Percentiles rank a stretch among this genome's conserved stretches.
Evolutionary conservation across 2,888 invertebrate genomes (phyloP).

Genomic region (Ormyrus thymus): DNA sequence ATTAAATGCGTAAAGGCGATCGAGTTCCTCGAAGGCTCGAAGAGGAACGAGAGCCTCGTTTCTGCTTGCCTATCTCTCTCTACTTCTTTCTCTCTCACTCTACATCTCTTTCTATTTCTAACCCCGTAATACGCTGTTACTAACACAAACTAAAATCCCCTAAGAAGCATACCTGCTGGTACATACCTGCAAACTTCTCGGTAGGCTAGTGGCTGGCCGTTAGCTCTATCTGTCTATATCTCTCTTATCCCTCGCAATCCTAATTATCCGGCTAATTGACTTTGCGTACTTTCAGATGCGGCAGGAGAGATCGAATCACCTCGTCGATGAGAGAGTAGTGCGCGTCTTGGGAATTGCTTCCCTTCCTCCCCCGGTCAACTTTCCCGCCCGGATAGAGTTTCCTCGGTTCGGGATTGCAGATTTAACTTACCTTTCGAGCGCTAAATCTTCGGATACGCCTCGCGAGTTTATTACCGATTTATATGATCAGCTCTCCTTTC

Average conservation of each 20-base stretch:
- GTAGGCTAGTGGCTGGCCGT: constrained; percentile 63
- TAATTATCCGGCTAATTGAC: constrained; percentile 61
- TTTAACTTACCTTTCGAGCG: neutral
- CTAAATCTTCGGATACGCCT: neutral
- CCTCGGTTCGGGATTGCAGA: neutral
- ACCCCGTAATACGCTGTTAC: constrained; percentile 64
- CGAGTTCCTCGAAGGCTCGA: constrained; percentile 38
- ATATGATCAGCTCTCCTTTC: neutral
- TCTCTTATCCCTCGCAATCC: constrained; percentile 59
- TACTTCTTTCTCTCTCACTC: constrained; percentile 39
- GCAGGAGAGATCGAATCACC: constrained; percentile 57
- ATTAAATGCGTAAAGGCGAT: constrained; percentile 31
- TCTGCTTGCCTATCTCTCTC: constrained; percentile 60
- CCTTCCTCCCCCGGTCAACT: constrained; percentile 7
- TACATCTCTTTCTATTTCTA: constrained; percentile 57
- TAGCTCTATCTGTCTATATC: constrained; percentile 54
- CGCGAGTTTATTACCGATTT: neutral
- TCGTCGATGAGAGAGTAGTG: constrained; percentile 37
- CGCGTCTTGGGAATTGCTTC: constrained; percentile 36
- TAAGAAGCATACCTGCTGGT: constrained; percentile 60
- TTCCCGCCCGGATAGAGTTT: neutral
- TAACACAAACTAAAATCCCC: constrained; percentile 65
- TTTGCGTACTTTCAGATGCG: constrained; percentile 58
- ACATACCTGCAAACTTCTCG: constrained; percentile 59
- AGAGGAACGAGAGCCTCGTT: constrained; percentile 47